Evolutionary conservation across 2,797 vertebrate species (phyloP).

Genomic region (Aldrovandia affinis): DNA sequence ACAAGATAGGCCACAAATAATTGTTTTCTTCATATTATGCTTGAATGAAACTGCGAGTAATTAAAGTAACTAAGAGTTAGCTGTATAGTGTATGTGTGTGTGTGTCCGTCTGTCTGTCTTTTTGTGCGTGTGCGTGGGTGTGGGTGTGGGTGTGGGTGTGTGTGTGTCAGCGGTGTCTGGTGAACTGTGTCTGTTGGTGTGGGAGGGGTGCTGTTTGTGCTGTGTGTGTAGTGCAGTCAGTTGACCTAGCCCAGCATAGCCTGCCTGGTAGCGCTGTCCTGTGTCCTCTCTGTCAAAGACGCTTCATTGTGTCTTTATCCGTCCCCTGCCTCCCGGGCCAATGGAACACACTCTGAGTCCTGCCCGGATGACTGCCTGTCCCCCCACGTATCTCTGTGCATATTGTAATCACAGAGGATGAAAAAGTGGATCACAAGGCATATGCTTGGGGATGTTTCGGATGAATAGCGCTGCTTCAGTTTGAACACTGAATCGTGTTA

Average conservation of each 20-base stretch:
- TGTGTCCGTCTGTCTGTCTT: background rate
- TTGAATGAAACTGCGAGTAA: background rate
- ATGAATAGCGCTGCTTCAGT: conserved; percentile 10
- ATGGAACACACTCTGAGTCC: conserved; percentile 50
- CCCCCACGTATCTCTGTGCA: conserved; percentile 15
- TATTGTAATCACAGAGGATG: conserved; percentile 35
- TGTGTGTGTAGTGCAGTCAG: background rate
- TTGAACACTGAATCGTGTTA: background rate
- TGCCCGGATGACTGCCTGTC: conserved; percentile 28
- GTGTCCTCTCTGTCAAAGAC: conserved; percentile 28
- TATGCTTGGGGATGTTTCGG: conserved; percentile 19
- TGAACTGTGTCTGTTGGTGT: background rate
- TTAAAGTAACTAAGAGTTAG: background rate
- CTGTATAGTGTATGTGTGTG: background rate
- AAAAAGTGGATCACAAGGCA: conserved; percentile 32
- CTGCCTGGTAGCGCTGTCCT: conserved; percentile 2
- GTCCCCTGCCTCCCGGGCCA: conserved; percentile 45
- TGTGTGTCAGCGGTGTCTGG: background rate
- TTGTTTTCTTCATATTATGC: background rate
- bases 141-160: too few species aligned
- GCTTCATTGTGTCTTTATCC: conserved; percentile 53
- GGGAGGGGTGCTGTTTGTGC: background rate
- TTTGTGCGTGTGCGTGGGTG: background rate
- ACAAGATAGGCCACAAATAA: background rate
- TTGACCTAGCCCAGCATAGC: background rate